phyloP scores from a whole-genome alignment of 2,888 invertebrate genomes.

The Orthosia gracilis region DNA sequence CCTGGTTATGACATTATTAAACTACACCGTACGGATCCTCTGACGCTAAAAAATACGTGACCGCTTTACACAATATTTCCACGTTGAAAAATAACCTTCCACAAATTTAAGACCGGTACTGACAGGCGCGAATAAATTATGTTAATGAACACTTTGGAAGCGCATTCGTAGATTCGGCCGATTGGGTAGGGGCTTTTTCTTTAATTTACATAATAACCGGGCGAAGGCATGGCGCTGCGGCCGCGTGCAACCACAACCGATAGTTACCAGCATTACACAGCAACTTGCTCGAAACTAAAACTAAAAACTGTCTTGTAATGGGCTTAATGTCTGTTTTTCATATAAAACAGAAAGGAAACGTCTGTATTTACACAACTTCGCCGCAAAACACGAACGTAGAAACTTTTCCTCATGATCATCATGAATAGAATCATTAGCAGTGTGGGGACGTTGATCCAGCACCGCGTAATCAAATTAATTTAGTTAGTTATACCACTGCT shows the following conservation, averaged over 20 bases:
- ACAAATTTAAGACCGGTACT: slow-evolving; percentile 89
- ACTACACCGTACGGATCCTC: slow-evolving; percentile 81
- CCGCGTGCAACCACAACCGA: slow-evolving; percentile 66
- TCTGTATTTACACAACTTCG: slow-evolving; percentile 20
- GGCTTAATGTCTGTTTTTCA: slow-evolving; percentile 36
- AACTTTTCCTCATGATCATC: slow-evolving; percentile 46
- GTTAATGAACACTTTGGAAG: slow-evolving; percentile 89
- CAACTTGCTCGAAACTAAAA: slow-evolving; percentile 41
- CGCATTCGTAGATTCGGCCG: slow-evolving; percentile 87
- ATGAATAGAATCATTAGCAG: slow-evolving; percentile 51
- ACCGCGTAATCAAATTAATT: slow-evolving; percentile 60
- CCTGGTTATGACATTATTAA: slow-evolving; percentile 89
- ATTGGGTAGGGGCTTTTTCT: slow-evolving; percentile 81
- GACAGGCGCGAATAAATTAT: slow-evolving; percentile 90
- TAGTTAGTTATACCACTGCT: slow-evolving; percentile 52
- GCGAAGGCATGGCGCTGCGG: slow-evolving; percentile 48
- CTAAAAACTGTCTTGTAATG: slow-evolving; percentile 52
- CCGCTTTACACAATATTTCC: slow-evolving; percentile 86
- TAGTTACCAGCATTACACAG: slow-evolving; percentile 61
- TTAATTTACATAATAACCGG: slow-evolving; percentile 86
- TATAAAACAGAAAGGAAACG: slow-evolving; percentile 22
- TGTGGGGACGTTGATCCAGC: slow-evolving; percentile 38
- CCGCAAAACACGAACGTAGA: slow-evolving; percentile 10
- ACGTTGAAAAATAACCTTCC: slow-evolving; percentile 86
- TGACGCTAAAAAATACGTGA: slow-evolving; percentile 89